phyloP scores from a whole-genome alignment of 2,113 vertebrate species.

The Daphoenositta chrysoptera region DNA sequence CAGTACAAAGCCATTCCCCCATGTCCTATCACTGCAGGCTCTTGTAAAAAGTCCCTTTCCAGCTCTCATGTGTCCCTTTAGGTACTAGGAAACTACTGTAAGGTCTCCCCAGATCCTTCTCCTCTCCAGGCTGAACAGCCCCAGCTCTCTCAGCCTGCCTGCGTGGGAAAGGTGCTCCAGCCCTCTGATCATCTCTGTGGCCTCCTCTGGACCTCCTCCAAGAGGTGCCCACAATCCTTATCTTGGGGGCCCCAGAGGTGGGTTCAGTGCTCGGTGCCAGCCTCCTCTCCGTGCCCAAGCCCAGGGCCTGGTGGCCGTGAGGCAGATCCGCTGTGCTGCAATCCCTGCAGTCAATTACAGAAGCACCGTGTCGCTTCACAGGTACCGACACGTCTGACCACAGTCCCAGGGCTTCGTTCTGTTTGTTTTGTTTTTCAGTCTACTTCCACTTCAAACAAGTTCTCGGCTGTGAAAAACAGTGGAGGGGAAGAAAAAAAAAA shows the following conservation, averaged over 20 bases:
- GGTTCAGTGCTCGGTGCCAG: background rate
- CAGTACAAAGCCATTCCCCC: background rate
- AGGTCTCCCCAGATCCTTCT: background rate
- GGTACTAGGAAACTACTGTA: background rate
- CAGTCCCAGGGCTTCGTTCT: background rate
- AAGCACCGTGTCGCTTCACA: constrained; percentile 58
- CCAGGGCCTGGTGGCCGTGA: constrained; percentile 8
- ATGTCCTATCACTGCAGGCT: background rate
- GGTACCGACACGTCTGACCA: constrained; percentile 67
- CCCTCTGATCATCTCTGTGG: background rate
- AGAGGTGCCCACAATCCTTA: background rate
- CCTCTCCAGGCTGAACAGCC: background rate
- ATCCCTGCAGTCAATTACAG: constrained; percentile 28
- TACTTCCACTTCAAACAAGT: constrained; percentile 67
- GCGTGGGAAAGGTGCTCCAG: background rate
- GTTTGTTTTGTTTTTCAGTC: constrained; percentile 45
- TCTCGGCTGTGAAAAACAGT: constrained; percentile 68
- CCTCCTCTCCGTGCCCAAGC: background rate
- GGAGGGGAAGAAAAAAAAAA: background rate
- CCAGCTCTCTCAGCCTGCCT: background rate
- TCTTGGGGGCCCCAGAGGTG: background rate
- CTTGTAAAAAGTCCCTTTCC: background rate
- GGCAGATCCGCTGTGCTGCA: background rate
- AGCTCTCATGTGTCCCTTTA: background rate
- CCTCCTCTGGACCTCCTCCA: background rate